Evolutionary conservation across 2,888 invertebrate species (phyloP), one percentile per base, ranked within the genome.

Genomic region (Deladenus siricidicola): DNA sequence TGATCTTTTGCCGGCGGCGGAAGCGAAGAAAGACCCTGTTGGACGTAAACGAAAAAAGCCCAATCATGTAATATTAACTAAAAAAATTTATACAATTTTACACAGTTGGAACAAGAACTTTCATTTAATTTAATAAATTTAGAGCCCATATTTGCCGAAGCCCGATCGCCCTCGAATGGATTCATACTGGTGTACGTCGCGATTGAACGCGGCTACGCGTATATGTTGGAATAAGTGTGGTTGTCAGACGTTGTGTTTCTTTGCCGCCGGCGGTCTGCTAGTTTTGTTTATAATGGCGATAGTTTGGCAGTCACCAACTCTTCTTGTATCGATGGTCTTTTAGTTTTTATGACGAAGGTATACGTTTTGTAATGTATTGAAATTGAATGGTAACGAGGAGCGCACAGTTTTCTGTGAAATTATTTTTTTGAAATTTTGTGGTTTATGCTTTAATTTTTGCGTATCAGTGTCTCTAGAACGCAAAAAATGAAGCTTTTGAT

Each of bases 1-100:
- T 63, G 55, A 60, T 45, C 56, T 77, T 24, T 39, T 77, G 21
- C 58, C 70, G 2, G 51, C 60, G 26, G 68, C 60, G 10, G 74
- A 73, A 26, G 74, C 77, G 1, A 61, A 71, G 26, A 44, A 48
- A n/a, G 69, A 75, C 29, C 75, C 75, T 3, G 75, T 76, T 4
- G 77, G 77, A 21, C 68, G 65, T 57, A 73, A 72, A 53, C 64
- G 77, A 3, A 70, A 70, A 23, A 71, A 78, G 52, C 77, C 77
- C 14, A 77, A 77, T 60, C 73, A 74, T 34, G 76, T 75, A 19
- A 59, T 63, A 53, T n/a, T n/a, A n/a, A n/a, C n/a, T n/a, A n/a
- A n/a, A n/a, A n/a, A n/a, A n/a, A n/a, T n/a, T n/a, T n/a, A 53
- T 17, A 17, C 47, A 8, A 19, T 24, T 17, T 19, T n/a, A n/a